A percentile compares a stretch with the other conserved stretches of the same genome.
Conservation (phyloP, 2,113 vertebrate genomes). For the Oryzias javanicus region DNA sequence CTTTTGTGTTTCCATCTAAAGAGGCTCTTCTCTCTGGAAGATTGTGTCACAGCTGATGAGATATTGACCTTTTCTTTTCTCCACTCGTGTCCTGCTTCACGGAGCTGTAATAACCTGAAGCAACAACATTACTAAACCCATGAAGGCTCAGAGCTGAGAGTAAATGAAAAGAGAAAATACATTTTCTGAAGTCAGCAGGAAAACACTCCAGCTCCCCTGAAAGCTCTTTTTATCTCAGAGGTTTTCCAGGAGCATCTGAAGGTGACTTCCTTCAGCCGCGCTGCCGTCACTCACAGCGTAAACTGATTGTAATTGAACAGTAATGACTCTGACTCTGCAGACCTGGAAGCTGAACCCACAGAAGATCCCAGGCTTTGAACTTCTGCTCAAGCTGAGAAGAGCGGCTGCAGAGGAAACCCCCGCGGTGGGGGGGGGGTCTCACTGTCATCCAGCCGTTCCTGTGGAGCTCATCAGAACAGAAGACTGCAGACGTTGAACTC, state of each 20-base stretch:
- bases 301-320: not conserved
- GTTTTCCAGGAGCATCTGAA: not conserved
- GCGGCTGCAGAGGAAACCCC: too few relatives aligned
- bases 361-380: constrained; percentile 9
- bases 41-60: constrained; percentile 26
- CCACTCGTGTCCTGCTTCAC: not conserved
- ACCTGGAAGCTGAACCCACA: too few relatives aligned
- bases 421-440: too few relatives aligned
- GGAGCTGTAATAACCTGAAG: constrained; percentile 40
- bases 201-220: not conserved
- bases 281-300: not conserved
- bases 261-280: not conserved
- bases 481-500: too few relatives aligned
- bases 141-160: constrained; percentile 15
- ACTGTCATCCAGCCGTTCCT: too few relatives aligned
- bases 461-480: too few relatives aligned
- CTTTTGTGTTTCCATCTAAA: not conserved
- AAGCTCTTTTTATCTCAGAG: constrained; percentile 13
- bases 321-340: not conserved
- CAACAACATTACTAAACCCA: constrained; percentile 33
- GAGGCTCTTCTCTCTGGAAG: not conserved
- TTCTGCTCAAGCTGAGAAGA: not conserved
- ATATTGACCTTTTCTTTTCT: constrained; percentile 43
- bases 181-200: constrained; percentile 16
- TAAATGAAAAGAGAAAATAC: constrained; percentile 48